Conservation (phyloP, 2,797 vertebrate genomes). For the Sebastes reedi region DNA sequence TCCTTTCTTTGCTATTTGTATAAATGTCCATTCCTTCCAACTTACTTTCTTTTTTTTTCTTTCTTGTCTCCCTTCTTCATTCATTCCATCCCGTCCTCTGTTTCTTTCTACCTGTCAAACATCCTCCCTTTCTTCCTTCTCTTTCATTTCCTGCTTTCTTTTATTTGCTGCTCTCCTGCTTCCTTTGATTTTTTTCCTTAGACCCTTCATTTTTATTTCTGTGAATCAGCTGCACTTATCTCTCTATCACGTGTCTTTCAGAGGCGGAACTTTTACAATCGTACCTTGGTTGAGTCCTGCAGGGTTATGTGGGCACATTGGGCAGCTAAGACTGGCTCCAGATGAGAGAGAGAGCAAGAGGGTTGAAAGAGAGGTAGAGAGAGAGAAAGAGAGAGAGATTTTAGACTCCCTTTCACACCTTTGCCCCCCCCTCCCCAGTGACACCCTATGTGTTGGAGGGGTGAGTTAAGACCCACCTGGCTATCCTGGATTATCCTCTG, state of each 20-base stretch:
- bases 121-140: neutral
- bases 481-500: slow-evolving; percentile 73
- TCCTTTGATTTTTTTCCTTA: neutral
- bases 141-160: neutral
- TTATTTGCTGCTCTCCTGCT: neutral
- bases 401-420: slow-evolving; percentile 54
- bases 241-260: neutral
- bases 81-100: neutral
- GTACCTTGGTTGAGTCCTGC: neutral
- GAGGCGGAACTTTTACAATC: neutral
- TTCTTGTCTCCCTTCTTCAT: neutral
- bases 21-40: neutral
- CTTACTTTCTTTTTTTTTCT: neutral
- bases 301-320: neutral
- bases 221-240: neutral
- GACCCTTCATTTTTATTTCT: neutral
- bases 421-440: neutral
- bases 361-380: neutral
- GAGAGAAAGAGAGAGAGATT: neutral
- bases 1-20: neutral
- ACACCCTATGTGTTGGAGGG: slow-evolving; percentile 69
- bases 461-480: slow-evolving; percentile 70
- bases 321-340: neutral
- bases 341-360: neutral
- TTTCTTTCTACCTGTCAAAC: neutral